Evolutionary conservation across 2,113 vertebrate genomes (phyloP), one percentile per base, ranked within the genome.

Genomic region (Willisornis vidua): DNA sequence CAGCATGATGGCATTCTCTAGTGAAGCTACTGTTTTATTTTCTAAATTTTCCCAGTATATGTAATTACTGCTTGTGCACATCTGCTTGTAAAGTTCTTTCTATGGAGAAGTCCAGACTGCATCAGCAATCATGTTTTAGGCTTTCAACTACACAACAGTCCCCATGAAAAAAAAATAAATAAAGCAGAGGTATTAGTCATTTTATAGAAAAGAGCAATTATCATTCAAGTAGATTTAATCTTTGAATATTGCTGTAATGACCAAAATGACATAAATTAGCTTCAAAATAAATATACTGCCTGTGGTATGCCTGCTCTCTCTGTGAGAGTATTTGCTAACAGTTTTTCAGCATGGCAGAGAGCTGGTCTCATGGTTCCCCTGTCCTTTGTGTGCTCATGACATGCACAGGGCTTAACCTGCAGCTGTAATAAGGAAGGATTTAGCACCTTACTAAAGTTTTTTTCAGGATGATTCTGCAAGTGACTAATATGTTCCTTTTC

Each of bases 101-200:
- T 28, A 5, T 52, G 55, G 10, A 87, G 70, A 78, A 92, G 35
- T 17, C 51, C 70, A 59, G 35, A 28, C 49, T 85, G 66, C 70
- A 79, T 37, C 66, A 58, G 46, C 85, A 93, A 33, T 67, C 35
- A 10, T 3, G 1, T 74, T 93, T 88, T 59, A 95, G 77, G 39
- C 61, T 95, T 92, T 84, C 66, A 75, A 81, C 59, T 57, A 77
- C 57, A 33, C 10, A 68, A 68, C 57, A 61, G 52, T 92, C 48
- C 18, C 10, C 33, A 43, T 59, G 1, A 10, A 63, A 67, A 66
- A 57, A 51, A 51, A 35, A 77, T 33, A 33, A n/a, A 37, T 4
- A 62, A 86, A 74, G 29, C 68, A 95, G n/a, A 88, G 51, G 51
- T 83, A 49, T 90, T 94, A 96, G 80, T 95, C 68, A 84, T 86